A percentile compares a stretch with the other conserved stretches of the same genome.
phyloP scores from a whole-genome alignment of 2,113 vertebrate genomes.

The Ranitomeya imitator region DNA sequence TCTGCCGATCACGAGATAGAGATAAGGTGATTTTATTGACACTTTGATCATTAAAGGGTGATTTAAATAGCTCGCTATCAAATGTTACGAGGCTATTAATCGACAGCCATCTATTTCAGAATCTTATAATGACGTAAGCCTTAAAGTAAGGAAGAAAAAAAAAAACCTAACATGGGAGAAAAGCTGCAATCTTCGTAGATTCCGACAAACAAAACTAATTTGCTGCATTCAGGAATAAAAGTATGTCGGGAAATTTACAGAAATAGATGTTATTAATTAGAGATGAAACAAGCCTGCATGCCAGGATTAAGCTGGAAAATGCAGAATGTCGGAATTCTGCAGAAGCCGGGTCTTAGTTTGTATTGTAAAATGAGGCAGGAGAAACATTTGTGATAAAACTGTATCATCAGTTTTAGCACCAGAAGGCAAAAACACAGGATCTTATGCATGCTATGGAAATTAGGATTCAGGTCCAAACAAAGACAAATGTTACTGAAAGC shows the following conservation, averaged over 20 bases:
- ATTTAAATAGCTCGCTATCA: conserved; percentile 26
- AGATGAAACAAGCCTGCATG: no score
- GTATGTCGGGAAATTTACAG: neutral
- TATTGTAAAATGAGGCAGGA: neutral
- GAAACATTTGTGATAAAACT: neutral
- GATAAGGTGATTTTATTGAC: conserved; percentile 39
- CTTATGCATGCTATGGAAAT: neutral
- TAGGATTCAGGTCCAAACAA: neutral
- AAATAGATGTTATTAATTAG: neutral
- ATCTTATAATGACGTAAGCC: neutral
- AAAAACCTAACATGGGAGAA: neutral
- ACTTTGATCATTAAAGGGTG: conserved; percentile 33
- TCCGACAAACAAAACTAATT: neutral
- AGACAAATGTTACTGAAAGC: neutral
- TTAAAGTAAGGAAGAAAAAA: neutral
- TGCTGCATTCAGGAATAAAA: neutral
- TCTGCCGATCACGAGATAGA: conserved; percentile 2
- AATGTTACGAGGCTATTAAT: conserved; percentile 13
- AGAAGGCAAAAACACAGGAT: neutral
- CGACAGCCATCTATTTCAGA: conserved; percentile 1
- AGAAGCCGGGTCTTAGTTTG: neutral
- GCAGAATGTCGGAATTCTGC: neutral
- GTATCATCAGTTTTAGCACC: neutral
- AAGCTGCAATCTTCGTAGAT: neutral
- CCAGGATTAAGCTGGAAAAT: neutral